phyloP scores from a whole-genome alignment of 2,888 invertebrate genomes.

The Luperina testacea region DNA sequence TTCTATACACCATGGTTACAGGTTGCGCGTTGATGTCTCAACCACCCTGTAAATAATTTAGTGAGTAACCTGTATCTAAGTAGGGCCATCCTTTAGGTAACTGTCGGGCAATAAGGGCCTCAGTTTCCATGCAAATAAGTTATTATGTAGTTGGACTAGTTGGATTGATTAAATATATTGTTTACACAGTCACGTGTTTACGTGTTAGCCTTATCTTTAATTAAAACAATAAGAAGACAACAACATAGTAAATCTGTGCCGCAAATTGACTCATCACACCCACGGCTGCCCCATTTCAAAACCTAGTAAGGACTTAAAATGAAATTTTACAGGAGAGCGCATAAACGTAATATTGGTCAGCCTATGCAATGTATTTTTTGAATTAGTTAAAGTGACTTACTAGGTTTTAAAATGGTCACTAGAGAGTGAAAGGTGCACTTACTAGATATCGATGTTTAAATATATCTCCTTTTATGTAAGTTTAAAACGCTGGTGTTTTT shows the following conservation, averaged over 20 bases:
- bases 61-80: background rate
- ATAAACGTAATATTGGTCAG: no score
- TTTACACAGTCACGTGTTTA: constrained; percentile 6
- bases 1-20: no score
- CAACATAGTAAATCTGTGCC: constrained; percentile 2
- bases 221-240: constrained; percentile 2
- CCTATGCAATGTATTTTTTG: no score
- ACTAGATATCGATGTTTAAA: no score
- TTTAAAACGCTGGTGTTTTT: no score
- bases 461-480: no score
- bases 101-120: background rate
- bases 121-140: background rate
- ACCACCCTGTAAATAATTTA: background rate
- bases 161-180: background rate
- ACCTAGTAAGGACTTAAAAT: no score
- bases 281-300: no score
- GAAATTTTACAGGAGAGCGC: no score
- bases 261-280: background rate
- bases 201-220: background rate
- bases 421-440: no score
- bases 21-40: background rate
- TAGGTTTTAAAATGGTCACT: no score
- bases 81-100: background rate
- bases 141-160: background rate
- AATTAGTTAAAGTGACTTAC: no score